These are phyloP conservation scores for Clinocottus analis DNA, from an alignment of 2,113 vertebrate genomes.

Conservation along the genomic window DNA sequence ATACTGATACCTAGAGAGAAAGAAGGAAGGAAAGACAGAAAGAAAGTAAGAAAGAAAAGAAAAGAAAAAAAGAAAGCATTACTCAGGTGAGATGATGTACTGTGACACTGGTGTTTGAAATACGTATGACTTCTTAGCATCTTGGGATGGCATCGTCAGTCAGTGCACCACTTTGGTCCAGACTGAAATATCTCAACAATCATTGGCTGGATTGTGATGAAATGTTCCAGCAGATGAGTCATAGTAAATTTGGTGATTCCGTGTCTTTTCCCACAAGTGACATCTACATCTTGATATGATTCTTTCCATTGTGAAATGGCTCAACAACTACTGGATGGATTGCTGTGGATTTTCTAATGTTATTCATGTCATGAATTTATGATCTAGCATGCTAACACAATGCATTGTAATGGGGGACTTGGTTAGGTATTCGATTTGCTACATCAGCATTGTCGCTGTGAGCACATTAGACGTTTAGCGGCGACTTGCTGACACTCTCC, in stretches of 20 bases:
- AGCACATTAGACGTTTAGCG: not conserved
- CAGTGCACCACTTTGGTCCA: not conserved
- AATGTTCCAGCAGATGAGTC: not conserved
- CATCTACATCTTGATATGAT: not conserved
- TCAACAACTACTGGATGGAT: not conserved
- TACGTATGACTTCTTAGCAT: not conserved
- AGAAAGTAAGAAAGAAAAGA: not conserved
- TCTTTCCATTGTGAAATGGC: not conserved
- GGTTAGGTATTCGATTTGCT: not conserved
- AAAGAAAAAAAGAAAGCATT: not conserved
- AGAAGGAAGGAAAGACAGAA: not conserved
- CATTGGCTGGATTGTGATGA: not conserved
- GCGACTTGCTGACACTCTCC: not conserved
- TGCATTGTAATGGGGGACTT: too few species aligned
- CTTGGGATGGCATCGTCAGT: not conserved
- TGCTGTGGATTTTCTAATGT: not conserved
- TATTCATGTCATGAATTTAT: too few species aligned
- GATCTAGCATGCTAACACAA: not conserved
- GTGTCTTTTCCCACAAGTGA: not conserved
- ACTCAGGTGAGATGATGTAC: not conserved
- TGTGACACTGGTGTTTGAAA: not conserved
- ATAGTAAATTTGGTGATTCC: too few species aligned
- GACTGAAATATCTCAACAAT: not conserved
- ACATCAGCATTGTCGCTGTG: not conserved
- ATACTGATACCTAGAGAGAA: slow-evolving; percentile 91